Evolutionary conservation across 2,113 vertebrate species (phyloP).

Genomic region (Sturnira hondurensis): DNA sequence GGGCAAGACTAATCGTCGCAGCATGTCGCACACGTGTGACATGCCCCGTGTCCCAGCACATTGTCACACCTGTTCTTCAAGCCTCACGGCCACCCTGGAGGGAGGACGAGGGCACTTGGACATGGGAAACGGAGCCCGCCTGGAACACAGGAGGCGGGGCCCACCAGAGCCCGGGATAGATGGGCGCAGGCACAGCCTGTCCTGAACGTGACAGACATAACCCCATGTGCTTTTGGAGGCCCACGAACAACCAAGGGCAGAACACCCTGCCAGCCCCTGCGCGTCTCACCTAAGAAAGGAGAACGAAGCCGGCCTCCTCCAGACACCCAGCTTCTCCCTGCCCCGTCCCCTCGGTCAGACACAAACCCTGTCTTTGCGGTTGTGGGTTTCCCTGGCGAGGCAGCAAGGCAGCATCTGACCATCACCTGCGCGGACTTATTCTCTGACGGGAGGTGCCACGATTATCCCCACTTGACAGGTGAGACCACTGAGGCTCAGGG

Average conservation of each 20-base stretch:
- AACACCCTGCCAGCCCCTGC: fast-evolving
- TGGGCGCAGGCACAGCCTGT: neutral
- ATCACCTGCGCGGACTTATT: neutral
- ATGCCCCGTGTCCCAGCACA: neutral
- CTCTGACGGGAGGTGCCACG: too few relatives aligned
- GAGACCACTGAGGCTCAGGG: neutral
- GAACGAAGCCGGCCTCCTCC: neutral
- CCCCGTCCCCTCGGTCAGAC: neutral
- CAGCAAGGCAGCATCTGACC: neutral
- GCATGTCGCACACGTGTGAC: fast-evolving
- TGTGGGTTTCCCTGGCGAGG: neutral
- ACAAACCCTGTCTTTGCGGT: fast-evolving
- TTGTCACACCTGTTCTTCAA: fast-evolving
- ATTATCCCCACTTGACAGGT: neutral
- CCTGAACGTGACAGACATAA: neutral
- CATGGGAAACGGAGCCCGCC: fast-evolving
- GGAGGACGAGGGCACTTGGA: neutral
- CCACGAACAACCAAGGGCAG: neutral
- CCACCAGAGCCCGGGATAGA: too few relatives aligned
- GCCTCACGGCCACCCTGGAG: neutral
- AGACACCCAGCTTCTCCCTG: fast-evolving
- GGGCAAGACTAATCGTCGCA: fast-evolving
- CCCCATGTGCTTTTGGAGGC: neutral
- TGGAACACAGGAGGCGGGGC: fast-evolving
- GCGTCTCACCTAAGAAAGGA: neutral